A percentile compares a stretch with the other conserved stretches of the same genome.
phyloP scores from a whole-genome alignment of 2,113 vertebrate genomes.

The Fregetta grallaria region DNA sequence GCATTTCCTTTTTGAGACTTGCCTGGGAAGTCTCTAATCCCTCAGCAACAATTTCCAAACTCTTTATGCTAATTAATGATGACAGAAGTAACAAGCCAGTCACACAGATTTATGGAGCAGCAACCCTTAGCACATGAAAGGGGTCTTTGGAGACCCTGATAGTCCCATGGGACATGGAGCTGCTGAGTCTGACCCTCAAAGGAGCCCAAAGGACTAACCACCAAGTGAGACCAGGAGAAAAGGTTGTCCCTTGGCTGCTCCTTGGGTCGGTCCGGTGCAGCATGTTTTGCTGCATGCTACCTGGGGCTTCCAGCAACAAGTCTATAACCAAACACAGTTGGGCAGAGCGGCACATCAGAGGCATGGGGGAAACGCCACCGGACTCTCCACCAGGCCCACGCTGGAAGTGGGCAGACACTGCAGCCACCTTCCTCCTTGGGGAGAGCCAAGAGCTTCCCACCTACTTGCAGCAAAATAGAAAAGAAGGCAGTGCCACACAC shows the following conservation, averaged over 20 bases:
- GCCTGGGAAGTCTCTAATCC: constrained; percentile 19
- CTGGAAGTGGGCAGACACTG: neutral
- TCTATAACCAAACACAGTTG: neutral
- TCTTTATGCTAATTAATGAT: neutral
- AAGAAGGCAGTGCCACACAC: neutral
- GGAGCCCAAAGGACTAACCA: neutral
- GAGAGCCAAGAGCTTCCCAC: neutral
- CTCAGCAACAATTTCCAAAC: neutral
- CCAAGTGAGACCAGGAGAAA: neutral
- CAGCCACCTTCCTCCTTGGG: neutral
- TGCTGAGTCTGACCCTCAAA: neutral
- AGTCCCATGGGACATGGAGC: neutral
- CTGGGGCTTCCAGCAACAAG: neutral
- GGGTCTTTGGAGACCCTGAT: neutral
- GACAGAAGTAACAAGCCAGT: neutral
- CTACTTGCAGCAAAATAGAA: neutral
- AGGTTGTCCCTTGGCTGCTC: neutral
- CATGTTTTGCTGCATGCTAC: neutral
- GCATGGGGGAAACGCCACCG: rapidly evolving
- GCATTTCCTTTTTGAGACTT: neutral
- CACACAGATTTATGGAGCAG: neutral
- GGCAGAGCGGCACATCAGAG: neutral
- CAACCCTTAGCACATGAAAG: neutral
- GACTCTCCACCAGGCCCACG: neutral
- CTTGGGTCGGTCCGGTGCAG: neutral